These are phyloP conservation scores for Corythornis leucogaster DNA, from an alignment of 2,797 vertebrate genomes.

Conservation along the genomic window DNA sequence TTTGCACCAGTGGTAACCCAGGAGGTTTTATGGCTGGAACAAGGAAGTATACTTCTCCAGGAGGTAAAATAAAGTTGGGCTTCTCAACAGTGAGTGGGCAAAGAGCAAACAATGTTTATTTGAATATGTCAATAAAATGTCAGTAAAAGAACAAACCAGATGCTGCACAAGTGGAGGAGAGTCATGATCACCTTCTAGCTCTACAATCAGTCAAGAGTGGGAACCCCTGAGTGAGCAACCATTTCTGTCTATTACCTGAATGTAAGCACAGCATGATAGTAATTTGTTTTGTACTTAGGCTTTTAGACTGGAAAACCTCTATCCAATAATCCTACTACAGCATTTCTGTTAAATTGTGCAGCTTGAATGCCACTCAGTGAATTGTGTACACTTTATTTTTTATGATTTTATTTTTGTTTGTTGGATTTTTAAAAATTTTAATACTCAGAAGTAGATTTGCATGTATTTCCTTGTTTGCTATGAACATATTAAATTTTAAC, in stretches of 20 bases:
- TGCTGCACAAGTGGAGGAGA: neutral
- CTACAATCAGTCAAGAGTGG: neutral
- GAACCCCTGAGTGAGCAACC: neutral
- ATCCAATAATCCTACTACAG: neutral
- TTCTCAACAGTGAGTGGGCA: neutral
- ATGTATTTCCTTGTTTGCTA: neutral
- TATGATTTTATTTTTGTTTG: neutral
- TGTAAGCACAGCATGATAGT: slow-evolving; percentile 37
- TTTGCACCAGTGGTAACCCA: neutral
- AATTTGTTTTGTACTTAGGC: slow-evolving; percentile 4
- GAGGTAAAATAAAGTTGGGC: neutral
- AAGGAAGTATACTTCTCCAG: neutral
- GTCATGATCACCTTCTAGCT: neutral
- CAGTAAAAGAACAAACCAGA: neutral
- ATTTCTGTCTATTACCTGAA: slow-evolving; percentile 1
- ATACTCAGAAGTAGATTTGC: neutral
- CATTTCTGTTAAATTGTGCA: neutral
- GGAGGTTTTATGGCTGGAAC: neutral
- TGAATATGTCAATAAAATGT: neutral
- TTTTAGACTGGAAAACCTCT: slow-evolving; percentile 5
- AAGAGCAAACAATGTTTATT: neutral
- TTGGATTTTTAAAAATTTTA: neutral
- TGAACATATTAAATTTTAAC: neutral
- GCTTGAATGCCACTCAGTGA: neutral
- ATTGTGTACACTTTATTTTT: neutral